phyloP scores from a whole-genome alignment of 1,140 invertebrate genomes.

The Bombus vancouverensis region DNA sequence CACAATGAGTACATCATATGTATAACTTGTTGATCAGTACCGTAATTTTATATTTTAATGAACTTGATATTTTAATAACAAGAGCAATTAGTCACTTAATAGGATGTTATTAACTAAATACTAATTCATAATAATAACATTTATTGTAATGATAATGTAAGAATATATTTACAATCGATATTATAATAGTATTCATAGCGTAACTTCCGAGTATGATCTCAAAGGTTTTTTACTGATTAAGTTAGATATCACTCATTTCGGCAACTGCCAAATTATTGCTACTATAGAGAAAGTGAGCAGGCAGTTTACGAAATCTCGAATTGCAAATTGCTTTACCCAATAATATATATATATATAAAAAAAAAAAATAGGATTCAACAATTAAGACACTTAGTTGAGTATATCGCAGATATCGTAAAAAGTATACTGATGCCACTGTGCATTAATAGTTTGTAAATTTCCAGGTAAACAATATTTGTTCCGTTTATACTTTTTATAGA shows the following conservation, averaged over 20 bases:
- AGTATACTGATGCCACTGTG: conserved; percentile 64
- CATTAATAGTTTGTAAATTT: background rate
- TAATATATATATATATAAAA: conserved; percentile 27
- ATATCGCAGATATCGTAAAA: conserved; percentile 67
- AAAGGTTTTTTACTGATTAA: conserved; percentile 30
- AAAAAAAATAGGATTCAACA: conserved; percentile 65
- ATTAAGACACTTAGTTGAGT: conserved; percentile 75
- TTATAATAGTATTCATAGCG: conserved; percentile 57
- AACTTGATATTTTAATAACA: background rate
- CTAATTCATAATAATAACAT: conserved; percentile 70
- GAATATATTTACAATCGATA: conserved; percentile 73
- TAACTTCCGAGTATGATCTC: conserved; percentile 42
- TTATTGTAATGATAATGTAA: conserved; percentile 76
- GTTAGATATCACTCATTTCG: conserved; percentile 41
- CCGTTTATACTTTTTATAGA: background rate
- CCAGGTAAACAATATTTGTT: background rate
- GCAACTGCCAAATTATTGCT: conserved; percentile 64
- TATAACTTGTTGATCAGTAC: conserved; percentile 34
- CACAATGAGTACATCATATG: too few relatives aligned
- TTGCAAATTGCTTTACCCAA: conserved; percentile 35
- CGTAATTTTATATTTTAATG: background rate
- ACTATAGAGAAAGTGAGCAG: conserved; percentile 50
- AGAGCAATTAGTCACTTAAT: background rate
- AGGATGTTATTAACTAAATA: conserved; percentile 34
- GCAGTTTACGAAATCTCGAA: conserved; percentile 50